A percentile compares a stretch with the other conserved stretches of the same genome.
Conservation (phyloP, 2,888 invertebrate genomes). For the Tetrapedia diversipes region DNA sequence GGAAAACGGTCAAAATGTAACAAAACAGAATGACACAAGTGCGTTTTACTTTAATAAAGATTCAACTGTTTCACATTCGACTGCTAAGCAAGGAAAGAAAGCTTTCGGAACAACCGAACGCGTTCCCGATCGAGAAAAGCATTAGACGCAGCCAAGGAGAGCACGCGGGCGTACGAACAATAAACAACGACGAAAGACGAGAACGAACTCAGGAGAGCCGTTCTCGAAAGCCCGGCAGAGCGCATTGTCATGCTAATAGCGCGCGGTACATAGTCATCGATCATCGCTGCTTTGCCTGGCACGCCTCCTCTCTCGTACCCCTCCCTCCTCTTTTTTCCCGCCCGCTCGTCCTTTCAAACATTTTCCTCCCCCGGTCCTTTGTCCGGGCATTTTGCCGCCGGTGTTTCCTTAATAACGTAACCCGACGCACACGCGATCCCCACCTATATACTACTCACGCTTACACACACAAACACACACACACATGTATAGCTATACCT, state of each 20-base stretch:
- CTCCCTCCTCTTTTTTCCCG: background rate
- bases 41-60: too few species aligned
- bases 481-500: background rate
- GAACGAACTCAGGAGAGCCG: slow-evolving; percentile 36
- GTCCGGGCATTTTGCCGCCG: slow-evolving; percentile 36
- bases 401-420: slow-evolving; percentile 58
- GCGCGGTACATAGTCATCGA: slow-evolving; percentile 60
- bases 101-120: too few species aligned
- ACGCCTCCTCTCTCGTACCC: slow-evolving; percentile 18
- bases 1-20: too few species aligned
- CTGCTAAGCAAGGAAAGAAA: too few species aligned
- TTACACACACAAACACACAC: background rate
- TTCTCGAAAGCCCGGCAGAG: slow-evolving; percentile 21
- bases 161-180: slow-evolving; percentile 36
- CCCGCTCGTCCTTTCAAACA: slow-evolving; percentile 39
- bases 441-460: too few species aligned
- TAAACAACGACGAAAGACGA: slow-evolving; percentile 57
- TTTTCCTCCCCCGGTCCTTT: slow-evolving; percentile 41
- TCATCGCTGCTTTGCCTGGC: slow-evolving; percentile 49
- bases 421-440: slow-evolving; percentile 38
- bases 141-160: slow-evolving; percentile 17
- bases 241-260: slow-evolving; percentile 65
- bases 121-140: slow-evolving; percentile 1
- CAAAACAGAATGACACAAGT: too few species aligned
- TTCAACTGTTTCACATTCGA: too few species aligned